Percentiles rank a stretch among this genome's conserved stretches.
Evolutionary conservation across 2,113 vertebrate species (phyloP).

Genomic region (Melanerpes aurifrons): DNA sequence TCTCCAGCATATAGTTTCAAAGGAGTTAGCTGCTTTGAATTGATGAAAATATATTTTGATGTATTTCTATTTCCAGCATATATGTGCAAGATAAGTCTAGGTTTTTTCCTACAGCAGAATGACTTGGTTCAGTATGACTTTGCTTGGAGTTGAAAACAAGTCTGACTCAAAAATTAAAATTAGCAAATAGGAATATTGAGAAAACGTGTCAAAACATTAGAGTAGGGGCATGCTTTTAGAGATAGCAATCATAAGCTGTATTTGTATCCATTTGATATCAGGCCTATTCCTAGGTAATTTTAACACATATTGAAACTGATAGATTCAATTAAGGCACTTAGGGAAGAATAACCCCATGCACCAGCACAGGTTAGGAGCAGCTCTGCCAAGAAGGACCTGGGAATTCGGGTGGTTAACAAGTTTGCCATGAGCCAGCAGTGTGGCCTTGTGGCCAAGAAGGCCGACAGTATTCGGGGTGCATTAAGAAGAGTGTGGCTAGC

Average conservation of each 20-base stretch:
- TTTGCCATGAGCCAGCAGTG: no score
- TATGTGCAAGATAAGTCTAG: not conserved
- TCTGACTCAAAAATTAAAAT: not conserved
- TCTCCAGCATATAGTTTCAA: not conserved
- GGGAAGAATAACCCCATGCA: no score
- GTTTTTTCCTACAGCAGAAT: not conserved
- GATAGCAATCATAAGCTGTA: not conserved
- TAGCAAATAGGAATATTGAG: not conserved
- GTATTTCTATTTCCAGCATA: not conserved
- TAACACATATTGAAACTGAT: not conserved
- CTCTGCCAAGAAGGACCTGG: no score
- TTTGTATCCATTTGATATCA: not conserved
- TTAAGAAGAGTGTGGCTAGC: no score
- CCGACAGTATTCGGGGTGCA: no score
- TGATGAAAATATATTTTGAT: not conserved
- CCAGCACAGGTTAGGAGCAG: no score
- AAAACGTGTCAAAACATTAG: not conserved
- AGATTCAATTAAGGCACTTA: no score
- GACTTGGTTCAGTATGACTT: not conserved
- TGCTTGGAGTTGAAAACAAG: not conserved
- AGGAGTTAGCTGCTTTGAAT: not conserved
- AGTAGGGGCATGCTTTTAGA: not conserved
- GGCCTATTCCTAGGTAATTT: not conserved
- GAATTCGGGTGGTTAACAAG: no score
- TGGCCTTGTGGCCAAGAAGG: no score